Evolutionary conservation across 2,888 invertebrate species (phyloP), one percentile per base, ranked within the genome.

Genomic region (Xiphydria camelus): DNA sequence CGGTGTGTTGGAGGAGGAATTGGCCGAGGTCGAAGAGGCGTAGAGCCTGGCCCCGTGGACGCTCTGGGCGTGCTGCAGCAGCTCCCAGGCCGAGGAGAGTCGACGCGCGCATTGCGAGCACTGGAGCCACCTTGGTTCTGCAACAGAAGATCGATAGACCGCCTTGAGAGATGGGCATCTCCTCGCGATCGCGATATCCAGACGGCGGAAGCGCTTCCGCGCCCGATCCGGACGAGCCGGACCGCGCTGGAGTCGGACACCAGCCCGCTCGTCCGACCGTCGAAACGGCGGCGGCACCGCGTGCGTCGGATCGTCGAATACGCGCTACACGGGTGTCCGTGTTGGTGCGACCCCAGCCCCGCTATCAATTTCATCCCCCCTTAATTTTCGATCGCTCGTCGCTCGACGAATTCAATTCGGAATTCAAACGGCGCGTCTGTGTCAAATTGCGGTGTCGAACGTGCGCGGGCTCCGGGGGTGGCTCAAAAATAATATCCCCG

Each of bases 1-100:
- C 64, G 76, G 78, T 66, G 76, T 77, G 76, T 69, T 66, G 41
- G 70, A 70, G 38, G 70, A 77, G 33, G 61, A 74, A 46, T 62
- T 64, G 41, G 67, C 69, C 43, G 72, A 66, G 19, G 76, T 76
- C 4, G 79, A 77, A 63, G 91, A 91, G 40, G 89, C 83, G 80
- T 94, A 97, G 67, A 97, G 91, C 76, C 93, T 91, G 51, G 96
- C 88, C 14, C 95, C 95, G 70, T 97, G 97, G 47, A 89, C 86
- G 67, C 90, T 89, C 76, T 97, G 96, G 19, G 91, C 95, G 76
- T 97, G 97, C 73, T 96, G 95, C 26, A 97, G 84, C 49, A 97
- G 81, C 45, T 89, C 83, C 97, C 97, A 97, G 4, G 97, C 95
- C n/a, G 94, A 94, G 62, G 87, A 87, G 61, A 92, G 86, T 37